phyloP scores from a whole-genome alignment of 2,797 vertebrate species.

The Bovichtus variegatus region DNA sequence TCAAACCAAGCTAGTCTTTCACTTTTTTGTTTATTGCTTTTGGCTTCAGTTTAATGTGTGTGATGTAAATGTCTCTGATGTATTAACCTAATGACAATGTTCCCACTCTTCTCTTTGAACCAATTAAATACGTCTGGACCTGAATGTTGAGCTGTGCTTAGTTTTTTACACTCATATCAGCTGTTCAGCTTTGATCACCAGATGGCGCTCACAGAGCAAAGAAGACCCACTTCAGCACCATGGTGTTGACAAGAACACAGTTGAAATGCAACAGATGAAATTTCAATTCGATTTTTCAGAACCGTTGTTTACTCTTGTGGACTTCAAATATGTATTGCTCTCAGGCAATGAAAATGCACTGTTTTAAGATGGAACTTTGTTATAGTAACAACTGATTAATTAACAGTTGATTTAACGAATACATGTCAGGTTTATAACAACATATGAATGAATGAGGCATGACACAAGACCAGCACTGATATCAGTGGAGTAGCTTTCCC shows the following conservation, averaged over 20 bases:
- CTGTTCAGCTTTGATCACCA: slow-evolving; percentile 1
- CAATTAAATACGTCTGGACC: slow-evolving; percentile 20
- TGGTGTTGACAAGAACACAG: neutral
- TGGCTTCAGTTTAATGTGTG: neutral
- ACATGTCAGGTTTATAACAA: too few species aligned
- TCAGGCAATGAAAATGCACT: neutral
- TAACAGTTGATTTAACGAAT: too few species aligned
- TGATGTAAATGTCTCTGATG: slow-evolving; percentile 13
- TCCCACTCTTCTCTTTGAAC: neutral
- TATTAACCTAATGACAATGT: neutral
- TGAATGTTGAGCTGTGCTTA: neutral
- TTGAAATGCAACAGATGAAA: neutral
- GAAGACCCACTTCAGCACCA: neutral
- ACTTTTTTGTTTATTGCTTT: neutral
- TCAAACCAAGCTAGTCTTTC: neutral
- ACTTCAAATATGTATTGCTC: neutral
- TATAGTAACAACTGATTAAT: too few species aligned
- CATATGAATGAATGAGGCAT: too few species aligned
- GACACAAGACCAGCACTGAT: too few species aligned
- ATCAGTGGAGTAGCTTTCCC: too few species aligned
- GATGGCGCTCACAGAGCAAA: neutral
- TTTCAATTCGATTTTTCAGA: neutral
- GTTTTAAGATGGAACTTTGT: too few species aligned
- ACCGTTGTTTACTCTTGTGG: neutral
- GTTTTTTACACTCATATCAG: neutral